Base-by-base conservation (phyloP, 2,888 invertebrate genomes). In the Phorcus lineatus region DNA sequence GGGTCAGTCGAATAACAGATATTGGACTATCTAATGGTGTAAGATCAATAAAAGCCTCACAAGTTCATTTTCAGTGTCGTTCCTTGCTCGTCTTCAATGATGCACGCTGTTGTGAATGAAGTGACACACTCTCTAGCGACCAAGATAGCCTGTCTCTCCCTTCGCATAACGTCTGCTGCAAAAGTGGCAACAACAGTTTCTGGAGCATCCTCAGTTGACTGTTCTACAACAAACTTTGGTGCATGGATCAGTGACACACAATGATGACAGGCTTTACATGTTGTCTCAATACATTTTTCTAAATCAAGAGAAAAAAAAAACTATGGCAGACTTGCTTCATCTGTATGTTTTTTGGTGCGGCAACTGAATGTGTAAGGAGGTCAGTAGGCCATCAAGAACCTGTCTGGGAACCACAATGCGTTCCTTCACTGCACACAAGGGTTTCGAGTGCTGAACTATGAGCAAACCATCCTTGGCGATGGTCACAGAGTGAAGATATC, bases 281-380 rank as follows among this genome's bases (percentile, higher is more conserved):
- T 57, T 2, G 13, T 17, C 13, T 57, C 62, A 28, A 77, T 62
- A n/a, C 74, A 9, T 22, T 57, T 74, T n/a, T 79, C 79, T 54
- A 80, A 53, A 28, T 70, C 79, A 9, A 81, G 47, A 36, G 77
- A 77, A 77, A 54, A 80, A 79, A 80, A 79, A 22, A 36, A 4
- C 78, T 78, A 22, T 80, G 17, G 22, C 77, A 40, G 13, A 84
- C 52, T 24, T 52, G 16, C 28, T 78, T 78, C 52, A 83, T 67
- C 47, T 82, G 78, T 75, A 52, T 1, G n/a, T n/a, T 22, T 78
- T 36, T 19, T 79, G 81, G 62, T 84, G 81, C 55, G 78, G 52
- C n/a, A 84, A 75, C 53, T 81, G 28, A n/a, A 84, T 36, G 52
- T 84, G 83, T 52, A 84, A 53, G 11, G 81, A 67, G 36, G 79